Evolutionary conservation across 1,140 invertebrate species (phyloP), one percentile per base, ranked within the genome.

Genomic region (Drosophila miranda): DNA sequence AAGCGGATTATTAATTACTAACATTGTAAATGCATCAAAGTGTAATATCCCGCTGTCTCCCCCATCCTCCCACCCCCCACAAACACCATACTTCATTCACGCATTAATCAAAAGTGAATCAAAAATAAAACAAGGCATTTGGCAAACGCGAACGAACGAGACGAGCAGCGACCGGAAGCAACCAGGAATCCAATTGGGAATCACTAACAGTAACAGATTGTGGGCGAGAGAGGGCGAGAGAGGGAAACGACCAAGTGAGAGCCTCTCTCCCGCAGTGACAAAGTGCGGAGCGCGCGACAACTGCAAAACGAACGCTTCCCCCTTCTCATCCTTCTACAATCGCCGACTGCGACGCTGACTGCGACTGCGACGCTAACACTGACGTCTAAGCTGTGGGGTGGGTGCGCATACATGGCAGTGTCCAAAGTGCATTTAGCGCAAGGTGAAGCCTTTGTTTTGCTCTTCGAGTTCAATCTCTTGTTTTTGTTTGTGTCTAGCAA

Each of bases 121-220:
- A 73, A 73, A 73, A 63, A 64, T 64, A 73, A 73, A 73, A 70
- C 73, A 73, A 64, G 63, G 59, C 51, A 55, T 56, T 73, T 74
- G 60, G 51, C 66, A 70, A 70, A 68, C 61, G 67, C 61, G 16
- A 21, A 16, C 14, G 19, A 46, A 46, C 8, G 14, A 8, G 14
- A 11, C 16, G 19, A 26, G 46, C 6, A 7, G 64, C 48, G 11
- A 68, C 64, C 64, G 64, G 64, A 68, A 68, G 26, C 34, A 56
- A 63, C 64, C 64, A 68, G 64, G 62, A 68, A 55, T 68, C 11
- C 50, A 55, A 55, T 48, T 55, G 50, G 34, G 64, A 68, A 44
- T 28, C 14, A 38, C 48, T 28, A 23, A 50, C 45, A 49, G 57
- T 13, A 13, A 6, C 14, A 30, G 11, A 13, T n/a, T 7, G 13